Evolutionary conservation across 2,888 invertebrate species (phyloP).

Genomic region (Octonoba sinensis): DNA sequence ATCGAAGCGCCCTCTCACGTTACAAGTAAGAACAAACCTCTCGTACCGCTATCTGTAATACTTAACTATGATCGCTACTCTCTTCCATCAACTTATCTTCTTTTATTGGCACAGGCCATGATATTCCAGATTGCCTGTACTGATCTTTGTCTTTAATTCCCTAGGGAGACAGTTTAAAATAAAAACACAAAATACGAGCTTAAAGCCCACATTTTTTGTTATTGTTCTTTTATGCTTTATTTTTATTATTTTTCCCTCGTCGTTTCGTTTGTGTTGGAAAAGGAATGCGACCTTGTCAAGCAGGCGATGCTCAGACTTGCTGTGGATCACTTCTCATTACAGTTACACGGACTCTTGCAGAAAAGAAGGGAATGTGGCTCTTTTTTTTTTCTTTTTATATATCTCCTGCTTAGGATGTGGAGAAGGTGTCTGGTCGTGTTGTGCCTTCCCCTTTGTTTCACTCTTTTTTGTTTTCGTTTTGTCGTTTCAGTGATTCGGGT

Average conservation of each 20-base stretch:
- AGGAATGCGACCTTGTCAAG: conserved; percentile 37
- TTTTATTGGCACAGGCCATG: conserved; percentile 23
- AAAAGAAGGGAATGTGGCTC: background rate
- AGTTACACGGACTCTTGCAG: conserved; percentile 32
- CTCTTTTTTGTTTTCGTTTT: background rate
- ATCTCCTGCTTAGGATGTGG: too few species aligned
- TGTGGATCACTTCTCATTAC: conserved; percentile 49
- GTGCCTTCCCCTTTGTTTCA: background rate
- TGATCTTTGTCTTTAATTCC: conserved; percentile 16
- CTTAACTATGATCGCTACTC: conserved; percentile 4
- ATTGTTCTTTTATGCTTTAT: conserved; percentile 5
- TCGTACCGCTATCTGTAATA: too few species aligned
- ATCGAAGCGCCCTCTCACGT: conserved; percentile 21
- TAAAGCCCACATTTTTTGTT: conserved; percentile 14
- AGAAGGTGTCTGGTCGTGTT: background rate
- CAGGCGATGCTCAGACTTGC: conserved; percentile 39
- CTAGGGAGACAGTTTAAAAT: background rate
- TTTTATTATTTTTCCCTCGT: background rate
- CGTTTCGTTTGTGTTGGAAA: conserved; percentile 3
- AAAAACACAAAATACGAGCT: conserved; percentile 6
- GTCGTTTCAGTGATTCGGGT: background rate
- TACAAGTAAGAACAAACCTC: too few species aligned
- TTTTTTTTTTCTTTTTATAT: background rate
- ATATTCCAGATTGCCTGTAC: conserved; percentile 16
- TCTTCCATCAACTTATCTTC: conserved; percentile 21